Evolutionary conservation across 2,888 invertebrate genomes (phyloP).

Genomic region (Lochmaea capreae): DNA sequence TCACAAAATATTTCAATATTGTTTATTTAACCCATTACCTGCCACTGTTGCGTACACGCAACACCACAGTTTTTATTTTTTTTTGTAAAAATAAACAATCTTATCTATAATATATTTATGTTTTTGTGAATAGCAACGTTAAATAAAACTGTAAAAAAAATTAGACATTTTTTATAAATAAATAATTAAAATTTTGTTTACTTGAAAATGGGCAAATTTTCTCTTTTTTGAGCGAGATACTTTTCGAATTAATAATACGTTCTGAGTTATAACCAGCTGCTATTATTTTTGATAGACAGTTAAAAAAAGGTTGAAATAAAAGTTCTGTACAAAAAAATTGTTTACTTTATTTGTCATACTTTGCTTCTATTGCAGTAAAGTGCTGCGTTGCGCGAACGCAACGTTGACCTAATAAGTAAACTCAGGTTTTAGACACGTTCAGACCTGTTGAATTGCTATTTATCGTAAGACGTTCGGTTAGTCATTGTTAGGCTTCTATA

Average conservation of each 20-base stretch:
- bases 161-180: not conserved
- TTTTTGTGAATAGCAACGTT: conserved; percentile 14
- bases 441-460: too few relatives aligned
- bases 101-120: conserved; percentile 10
- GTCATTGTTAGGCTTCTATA: not conserved
- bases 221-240: conserved; percentile 13
- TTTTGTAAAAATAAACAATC: conserved; percentile 7
- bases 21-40: conserved; percentile 8
- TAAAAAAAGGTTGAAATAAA: too few relatives aligned
- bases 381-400: too few relatives aligned
- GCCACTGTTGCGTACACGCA: not conserved
- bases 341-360: too few relatives aligned
- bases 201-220: conserved; percentile 8
- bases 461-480: not conserved
- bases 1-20: too few relatives aligned
- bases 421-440: too few relatives aligned
- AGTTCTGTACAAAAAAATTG: too few relatives aligned
- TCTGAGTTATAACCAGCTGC: conserved; percentile 11
- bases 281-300: not conserved
- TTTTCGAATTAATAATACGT: conserved; percentile 9
- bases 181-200: conserved; percentile 8
- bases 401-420: too few relatives aligned
- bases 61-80: conserved; percentile 13
- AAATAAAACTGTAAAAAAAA: conserved; percentile 11
- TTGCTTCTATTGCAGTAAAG: too few relatives aligned